Conservation (phyloP, 2,888 invertebrate species). For the Syrphus vitripennis region DNA sequence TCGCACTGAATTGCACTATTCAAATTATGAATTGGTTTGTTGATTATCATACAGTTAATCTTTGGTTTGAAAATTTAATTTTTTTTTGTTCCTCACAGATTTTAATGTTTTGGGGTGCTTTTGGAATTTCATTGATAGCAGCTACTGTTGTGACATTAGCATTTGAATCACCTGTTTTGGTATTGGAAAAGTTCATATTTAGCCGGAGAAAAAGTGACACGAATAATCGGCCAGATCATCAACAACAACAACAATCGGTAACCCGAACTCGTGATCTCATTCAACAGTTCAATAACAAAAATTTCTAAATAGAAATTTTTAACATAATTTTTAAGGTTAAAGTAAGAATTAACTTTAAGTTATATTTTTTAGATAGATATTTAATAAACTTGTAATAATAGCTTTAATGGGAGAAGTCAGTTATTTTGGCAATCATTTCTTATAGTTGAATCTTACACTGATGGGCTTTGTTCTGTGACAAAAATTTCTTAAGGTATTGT, state of each 20-base stretch:
- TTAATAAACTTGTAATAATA: neutral
- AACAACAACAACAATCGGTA: neutral
- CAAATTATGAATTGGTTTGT: conserved; percentile 50
- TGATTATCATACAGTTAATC: too few species aligned
- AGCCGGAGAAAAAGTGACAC: neutral
- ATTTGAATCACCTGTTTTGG: conserved; percentile 79
- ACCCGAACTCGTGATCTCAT: neutral
- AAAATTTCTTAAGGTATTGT: too few species aligned
- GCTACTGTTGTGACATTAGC: conserved; percentile 76
- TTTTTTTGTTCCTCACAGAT: neutral
- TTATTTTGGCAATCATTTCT: too few species aligned
- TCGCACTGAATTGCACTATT: conserved; percentile 37
- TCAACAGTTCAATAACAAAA: neutral
- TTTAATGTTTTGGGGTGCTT: conserved; percentile 51
- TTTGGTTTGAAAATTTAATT: neutral
- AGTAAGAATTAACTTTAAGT: neutral
- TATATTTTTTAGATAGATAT: too few species aligned
- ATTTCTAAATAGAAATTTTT: neutral
- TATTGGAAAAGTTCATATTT: conserved; percentile 75
- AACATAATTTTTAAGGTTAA: too few species aligned
- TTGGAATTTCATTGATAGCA: conserved; percentile 61
- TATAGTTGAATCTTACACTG: too few species aligned
- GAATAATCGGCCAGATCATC: neutral
- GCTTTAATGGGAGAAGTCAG: too few species aligned
- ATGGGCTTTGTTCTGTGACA: too few species aligned